Conservation (phyloP, 1,140 invertebrate genomes). For the Tetragonula clypearis region DNA sequence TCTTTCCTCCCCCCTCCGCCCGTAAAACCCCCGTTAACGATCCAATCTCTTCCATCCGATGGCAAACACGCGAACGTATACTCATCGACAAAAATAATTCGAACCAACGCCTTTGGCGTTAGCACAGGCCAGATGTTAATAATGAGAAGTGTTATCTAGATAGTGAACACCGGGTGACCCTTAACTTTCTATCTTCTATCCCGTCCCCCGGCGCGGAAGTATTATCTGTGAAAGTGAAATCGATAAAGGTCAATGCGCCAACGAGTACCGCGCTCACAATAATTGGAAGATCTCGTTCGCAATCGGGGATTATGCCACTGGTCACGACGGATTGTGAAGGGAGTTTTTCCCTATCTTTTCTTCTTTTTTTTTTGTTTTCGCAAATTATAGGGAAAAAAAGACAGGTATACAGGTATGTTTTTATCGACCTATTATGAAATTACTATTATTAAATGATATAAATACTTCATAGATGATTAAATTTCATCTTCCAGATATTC, state of each 20-base stretch:
- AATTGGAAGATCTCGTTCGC: conserved; percentile 8
- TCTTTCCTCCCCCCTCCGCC: neutral
- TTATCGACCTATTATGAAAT: too few relatives aligned
- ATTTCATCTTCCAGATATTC: too few relatives aligned
- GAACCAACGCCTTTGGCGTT: neutral
- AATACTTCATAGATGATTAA: too few relatives aligned
- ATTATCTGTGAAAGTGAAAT: conserved; percentile 45
- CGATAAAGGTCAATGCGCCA: conserved; percentile 45
- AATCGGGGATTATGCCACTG: neutral
- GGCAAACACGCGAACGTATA: conserved; percentile 39
- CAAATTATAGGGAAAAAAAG: too few relatives aligned
- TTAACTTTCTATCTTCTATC: conserved; percentile 8
- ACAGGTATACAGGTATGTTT: too few relatives aligned
- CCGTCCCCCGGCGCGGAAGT: conserved; percentile 21
- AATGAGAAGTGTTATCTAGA: neutral
- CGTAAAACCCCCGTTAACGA: conserved; percentile 50
- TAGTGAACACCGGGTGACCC: neutral
- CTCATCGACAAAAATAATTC: conserved; percentile 53
- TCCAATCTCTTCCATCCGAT: conserved; percentile 19
- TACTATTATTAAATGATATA: too few relatives aligned
- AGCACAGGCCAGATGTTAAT: neutral
- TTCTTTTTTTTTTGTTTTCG: too few relatives aligned
- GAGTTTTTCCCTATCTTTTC: too few relatives aligned
- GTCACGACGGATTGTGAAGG: too few relatives aligned
- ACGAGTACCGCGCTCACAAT: conserved; percentile 11